These are phyloP conservation scores for Orthonychiurus folsomi DNA, from an alignment of 2,888 invertebrate genomes.

Conservation along the genomic window DNA sequence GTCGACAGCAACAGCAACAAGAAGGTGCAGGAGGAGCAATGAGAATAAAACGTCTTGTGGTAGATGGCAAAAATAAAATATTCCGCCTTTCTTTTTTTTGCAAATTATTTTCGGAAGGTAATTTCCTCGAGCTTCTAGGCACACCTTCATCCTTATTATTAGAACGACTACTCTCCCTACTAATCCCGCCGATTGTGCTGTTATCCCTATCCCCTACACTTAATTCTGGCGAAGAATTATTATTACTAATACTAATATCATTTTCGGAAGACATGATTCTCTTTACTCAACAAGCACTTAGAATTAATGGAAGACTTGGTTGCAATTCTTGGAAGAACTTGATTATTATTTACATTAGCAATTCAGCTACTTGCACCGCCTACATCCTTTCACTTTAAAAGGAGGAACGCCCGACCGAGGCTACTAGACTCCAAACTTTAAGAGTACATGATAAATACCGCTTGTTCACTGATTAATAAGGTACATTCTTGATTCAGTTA, in stretches of 20 bases:
- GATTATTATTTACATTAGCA: not conserved
- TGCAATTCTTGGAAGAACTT: not conserved
- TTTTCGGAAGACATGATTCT: constrained; percentile 10
- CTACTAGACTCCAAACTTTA: too few species aligned
- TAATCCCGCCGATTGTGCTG: too few species aligned
- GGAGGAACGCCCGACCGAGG: too few species aligned
- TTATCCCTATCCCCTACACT: too few species aligned
- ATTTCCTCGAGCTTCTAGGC: constrained; percentile 2
- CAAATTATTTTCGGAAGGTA: constrained; percentile 1
- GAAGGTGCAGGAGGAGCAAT: constrained; percentile 24
- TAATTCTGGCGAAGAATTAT: not conserved
- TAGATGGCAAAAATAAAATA: not conserved
- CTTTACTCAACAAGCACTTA: too few species aligned
- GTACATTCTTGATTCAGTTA: not conserved
- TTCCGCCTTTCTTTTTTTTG: not conserved
- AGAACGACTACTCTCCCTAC: too few species aligned
- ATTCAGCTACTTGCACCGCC: not conserved
- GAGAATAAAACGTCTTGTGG: constrained; percentile 23
- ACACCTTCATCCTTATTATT: too few species aligned
- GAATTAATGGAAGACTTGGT: not conserved
- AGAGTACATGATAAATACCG: too few species aligned
- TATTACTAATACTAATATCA: not conserved
- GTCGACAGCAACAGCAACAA: constrained; percentile 33
- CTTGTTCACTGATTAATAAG: constrained; percentile 1
- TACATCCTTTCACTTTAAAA: not conserved